A percentile compares a stretch with the other conserved stretches of the same genome.
Evolutionary conservation across 1,140 invertebrate genomes (phyloP).

Genomic region (Drosophila ironensis): DNA sequence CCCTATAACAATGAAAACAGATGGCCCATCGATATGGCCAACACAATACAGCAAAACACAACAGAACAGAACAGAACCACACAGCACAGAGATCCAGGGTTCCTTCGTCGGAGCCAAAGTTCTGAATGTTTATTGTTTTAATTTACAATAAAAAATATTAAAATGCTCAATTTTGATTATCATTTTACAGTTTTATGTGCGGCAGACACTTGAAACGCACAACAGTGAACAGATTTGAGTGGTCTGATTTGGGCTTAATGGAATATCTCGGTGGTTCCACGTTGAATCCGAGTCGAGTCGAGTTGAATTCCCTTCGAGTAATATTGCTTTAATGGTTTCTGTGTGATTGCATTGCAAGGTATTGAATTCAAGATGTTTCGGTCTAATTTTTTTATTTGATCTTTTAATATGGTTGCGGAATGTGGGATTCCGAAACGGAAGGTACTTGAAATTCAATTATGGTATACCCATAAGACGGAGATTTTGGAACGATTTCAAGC

Average conservation of each 20-base stretch:
- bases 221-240: slow-evolving; percentile 33
- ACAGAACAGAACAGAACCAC: background rate
- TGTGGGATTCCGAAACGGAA: too few species aligned
- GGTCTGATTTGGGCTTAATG: slow-evolving; percentile 31
- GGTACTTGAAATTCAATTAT: too few species aligned
- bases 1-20: slow-evolving; percentile 76
- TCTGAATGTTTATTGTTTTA: slow-evolving; percentile 77
- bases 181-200: slow-evolving; percentile 69
- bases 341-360: background rate
- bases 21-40: slow-evolving; percentile 61
- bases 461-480: too few species aligned
- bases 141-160: slow-evolving; percentile 78
- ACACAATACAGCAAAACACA: slow-evolving; percentile 12
- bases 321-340: background rate
- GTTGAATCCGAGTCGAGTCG: background rate
- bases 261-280: slow-evolving; percentile 10
- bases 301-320: too few species aligned
- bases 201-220: slow-evolving; percentile 43
- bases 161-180: slow-evolving; percentile 75
- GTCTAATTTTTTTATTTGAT: background rate
- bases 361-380: background rate
- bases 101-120: slow-evolving; percentile 24
- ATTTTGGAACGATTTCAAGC: too few species aligned
- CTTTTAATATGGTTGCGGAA: too few species aligned
- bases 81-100: background rate